Evolutionary conservation across 2,113 vertebrate species (phyloP).

Genomic region (Arenaria interpres): DNA sequence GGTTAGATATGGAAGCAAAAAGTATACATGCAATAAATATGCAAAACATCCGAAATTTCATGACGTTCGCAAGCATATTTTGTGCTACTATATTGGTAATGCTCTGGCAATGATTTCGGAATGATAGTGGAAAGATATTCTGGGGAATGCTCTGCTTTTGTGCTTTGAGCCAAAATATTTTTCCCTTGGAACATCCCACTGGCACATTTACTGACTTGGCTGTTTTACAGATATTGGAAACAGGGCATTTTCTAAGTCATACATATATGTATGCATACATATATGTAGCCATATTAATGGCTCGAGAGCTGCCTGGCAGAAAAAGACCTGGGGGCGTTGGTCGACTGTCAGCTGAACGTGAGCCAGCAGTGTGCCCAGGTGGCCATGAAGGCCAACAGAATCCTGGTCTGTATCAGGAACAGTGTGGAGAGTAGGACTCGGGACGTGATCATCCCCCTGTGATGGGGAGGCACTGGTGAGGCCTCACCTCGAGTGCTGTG

Average conservation of each 20-base stretch:
- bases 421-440: too few relatives aligned
- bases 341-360: too few relatives aligned
- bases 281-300: too few relatives aligned
- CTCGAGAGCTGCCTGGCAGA: too few relatives aligned
- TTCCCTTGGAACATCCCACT: neutral
- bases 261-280: too few relatives aligned
- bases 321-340: too few relatives aligned
- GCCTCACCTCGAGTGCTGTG: too few relatives aligned
- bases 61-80: rapidly evolving
- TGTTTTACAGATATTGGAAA: neutral
- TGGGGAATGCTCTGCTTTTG: neutral
- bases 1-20: neutral
- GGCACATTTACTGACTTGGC: neutral
- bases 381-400: too few relatives aligned
- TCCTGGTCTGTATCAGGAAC: too few relatives aligned
- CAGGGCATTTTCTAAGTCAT: neutral
- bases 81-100: neutral
- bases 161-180: neutral
- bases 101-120: neutral
- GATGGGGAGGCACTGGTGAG: too few relatives aligned
- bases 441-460: too few relatives aligned
- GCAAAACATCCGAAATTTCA: neutral
- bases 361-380: too few relatives aligned
- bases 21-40: neutral
- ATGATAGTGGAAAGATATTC: neutral